Percentiles rank a stretch among this genome's conserved stretches.
Evolutionary conservation across 2,797 vertebrate species (phyloP).

Genomic region (Molossus alvarezi): DNA sequence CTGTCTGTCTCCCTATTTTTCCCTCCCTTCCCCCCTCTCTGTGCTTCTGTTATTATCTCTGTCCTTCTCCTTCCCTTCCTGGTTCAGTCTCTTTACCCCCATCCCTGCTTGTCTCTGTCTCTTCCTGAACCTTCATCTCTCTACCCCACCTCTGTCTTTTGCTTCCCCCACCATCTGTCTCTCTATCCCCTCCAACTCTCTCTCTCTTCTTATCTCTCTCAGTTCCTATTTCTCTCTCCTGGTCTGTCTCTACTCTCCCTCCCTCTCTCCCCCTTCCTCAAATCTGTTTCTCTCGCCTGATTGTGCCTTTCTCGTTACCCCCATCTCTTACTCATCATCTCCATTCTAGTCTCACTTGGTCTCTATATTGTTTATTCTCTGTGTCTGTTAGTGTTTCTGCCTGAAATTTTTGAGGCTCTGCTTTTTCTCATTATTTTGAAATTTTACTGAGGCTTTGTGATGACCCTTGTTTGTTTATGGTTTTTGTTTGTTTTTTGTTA

Average conservation of each 20-base stretch:
- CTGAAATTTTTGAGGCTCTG: not conserved
- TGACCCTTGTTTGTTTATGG: not conserved
- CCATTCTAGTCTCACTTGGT: not conserved
- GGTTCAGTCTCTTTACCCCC: not conserved
- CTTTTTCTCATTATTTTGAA: not conserved
- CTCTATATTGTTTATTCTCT: not conserved
- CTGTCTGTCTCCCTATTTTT: not conserved
- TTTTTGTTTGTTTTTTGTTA: too few relatives aligned
- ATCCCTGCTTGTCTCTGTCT: not conserved
- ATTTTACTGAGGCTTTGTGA: not conserved
- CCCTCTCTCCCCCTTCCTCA: accelerated
- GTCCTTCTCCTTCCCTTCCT: too few relatives aligned
- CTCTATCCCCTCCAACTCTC: not conserved
- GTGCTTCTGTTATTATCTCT: not conserved
- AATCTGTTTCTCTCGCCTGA: not conserved
- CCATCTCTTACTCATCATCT: not conserved
- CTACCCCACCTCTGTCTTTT: accelerated
- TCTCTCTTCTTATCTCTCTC: not conserved
- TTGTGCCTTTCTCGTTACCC: not conserved
- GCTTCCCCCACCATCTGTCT: not conserved
- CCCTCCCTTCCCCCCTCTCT: not conserved
- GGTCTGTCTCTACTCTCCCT: not conserved
- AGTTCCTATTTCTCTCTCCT: not conserved
- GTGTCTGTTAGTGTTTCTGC: not conserved
- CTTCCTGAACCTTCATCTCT: not conserved